These are phyloP conservation scores for Oreotragus oreotragus DNA, from an alignment of 2,113 vertebrate species.

Conservation along the genomic window DNA sequence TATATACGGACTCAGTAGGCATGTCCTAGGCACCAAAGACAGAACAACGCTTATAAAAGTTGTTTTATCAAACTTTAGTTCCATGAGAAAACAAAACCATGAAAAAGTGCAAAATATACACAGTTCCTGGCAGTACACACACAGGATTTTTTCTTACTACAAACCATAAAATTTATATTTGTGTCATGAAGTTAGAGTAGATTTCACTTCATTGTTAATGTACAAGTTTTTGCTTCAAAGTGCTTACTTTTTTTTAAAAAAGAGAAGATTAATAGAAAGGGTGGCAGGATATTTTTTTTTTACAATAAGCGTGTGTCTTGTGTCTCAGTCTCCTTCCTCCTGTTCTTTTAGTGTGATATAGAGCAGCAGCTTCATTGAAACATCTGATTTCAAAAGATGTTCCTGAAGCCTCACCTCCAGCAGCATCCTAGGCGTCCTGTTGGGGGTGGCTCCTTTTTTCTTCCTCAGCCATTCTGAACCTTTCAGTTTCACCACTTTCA, in stretches of 20 bases:
- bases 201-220: conserved; percentile 77
- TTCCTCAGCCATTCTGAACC: conserved; percentile 86
- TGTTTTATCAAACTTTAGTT: conserved; percentile 82
- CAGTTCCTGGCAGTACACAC: conserved; percentile 77
- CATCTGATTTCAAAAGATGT: conserved; percentile 28
- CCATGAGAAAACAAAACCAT: conserved; percentile 76
- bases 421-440: conserved; percentile 81
- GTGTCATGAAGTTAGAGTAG: conserved; percentile 78
- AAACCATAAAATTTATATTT: conserved; percentile 78
- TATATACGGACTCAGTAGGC: conserved; percentile 72
- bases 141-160: conserved; percentile 73
- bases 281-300: conserved; percentile 10
- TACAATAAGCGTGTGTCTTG: conserved; percentile 47
- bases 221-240: conserved; percentile 82
- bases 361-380: conserved; percentile 59
- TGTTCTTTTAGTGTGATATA: conserved; percentile 69
- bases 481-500: conserved; percentile 92
- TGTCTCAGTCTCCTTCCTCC: conserved; percentile 52
- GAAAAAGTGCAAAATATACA: conserved; percentile 83
- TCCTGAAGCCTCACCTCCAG: conserved; percentile 67
- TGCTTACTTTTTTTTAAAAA: conserved; percentile 80
- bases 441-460: conserved; percentile 84
- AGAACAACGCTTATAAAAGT: conserved; percentile 82
- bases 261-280: conserved; percentile 74
- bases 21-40: conserved; percentile 76